Conservation (phyloP, 1,140 invertebrate species). For the Physella acuta region DNA sequence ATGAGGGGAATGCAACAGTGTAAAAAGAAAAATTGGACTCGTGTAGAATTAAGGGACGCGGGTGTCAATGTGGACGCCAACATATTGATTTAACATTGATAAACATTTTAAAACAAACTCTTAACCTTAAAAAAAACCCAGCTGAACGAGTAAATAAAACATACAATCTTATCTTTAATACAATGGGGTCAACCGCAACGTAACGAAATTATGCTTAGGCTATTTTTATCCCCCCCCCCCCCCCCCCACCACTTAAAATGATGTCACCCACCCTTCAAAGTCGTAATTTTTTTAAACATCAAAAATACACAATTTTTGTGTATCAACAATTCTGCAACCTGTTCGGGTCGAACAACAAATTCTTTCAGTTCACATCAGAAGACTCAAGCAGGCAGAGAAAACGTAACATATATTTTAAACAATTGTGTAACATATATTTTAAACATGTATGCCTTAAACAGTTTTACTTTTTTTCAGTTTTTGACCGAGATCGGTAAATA, state of each 20-base stretch:
- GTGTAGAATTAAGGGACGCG: not conserved
- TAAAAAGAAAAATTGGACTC: constrained; percentile 4
- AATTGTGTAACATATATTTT: not conserved
- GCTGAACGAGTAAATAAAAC: not conserved
- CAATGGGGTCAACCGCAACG: not conserved
- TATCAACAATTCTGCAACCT: not conserved
- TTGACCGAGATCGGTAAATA: too few relatives aligned
- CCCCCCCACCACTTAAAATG: not conserved
- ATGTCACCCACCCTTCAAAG: not conserved
- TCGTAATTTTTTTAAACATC: not conserved
- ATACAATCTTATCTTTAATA: not conserved
- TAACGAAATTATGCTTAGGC: not conserved
- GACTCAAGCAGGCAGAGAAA: not conserved
- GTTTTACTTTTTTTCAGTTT: too few relatives aligned
- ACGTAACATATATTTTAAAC: not conserved
- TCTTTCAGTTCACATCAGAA: not conserved
- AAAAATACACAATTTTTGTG: not conserved
- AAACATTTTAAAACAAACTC: not conserved
- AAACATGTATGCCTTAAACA: not conserved
- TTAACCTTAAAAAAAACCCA: not conserved
- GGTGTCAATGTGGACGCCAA: not conserved
- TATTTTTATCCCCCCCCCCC: not conserved
- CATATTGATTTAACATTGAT: not conserved
- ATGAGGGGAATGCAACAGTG: too few relatives aligned
- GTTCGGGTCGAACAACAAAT: not conserved